phyloP scores from a whole-genome alignment of 2,888 invertebrate genomes.

The Microchrysa polita region DNA sequence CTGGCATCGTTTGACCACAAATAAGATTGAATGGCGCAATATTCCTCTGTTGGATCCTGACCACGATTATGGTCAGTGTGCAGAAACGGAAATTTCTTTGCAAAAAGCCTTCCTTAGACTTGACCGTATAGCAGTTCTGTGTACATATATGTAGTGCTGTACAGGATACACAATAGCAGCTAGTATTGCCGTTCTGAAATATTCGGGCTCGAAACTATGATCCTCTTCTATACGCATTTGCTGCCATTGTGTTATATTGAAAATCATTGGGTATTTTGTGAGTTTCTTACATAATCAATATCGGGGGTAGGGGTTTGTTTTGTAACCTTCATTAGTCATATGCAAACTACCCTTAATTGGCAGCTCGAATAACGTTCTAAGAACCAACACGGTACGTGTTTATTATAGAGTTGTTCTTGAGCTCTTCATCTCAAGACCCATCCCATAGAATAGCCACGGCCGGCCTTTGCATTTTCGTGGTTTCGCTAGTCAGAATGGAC shows the following conservation, averaged over 20 bases:
- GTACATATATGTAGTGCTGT: too few species aligned
- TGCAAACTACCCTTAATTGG: too few species aligned
- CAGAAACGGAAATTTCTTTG: slow-evolving; percentile 33
- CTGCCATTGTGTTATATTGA: too few species aligned
- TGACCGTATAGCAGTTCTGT: not conserved
- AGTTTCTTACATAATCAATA: too few species aligned
- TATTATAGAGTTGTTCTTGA: slow-evolving; percentile 31
- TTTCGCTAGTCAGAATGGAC: slow-evolving; percentile 22
- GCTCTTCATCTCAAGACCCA: not conserved
- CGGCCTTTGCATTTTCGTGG: slow-evolving; percentile 6
- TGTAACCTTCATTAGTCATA: too few species aligned
- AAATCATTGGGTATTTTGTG: too few species aligned
- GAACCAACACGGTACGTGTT: not conserved
- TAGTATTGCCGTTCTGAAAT: slow-evolving; percentile 10
- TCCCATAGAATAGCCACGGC: not conserved
- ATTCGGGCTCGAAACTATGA: not conserved
- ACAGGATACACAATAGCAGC: slow-evolving; percentile 9
- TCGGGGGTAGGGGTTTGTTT: too few species aligned
- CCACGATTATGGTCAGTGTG: slow-evolving; percentile 39
- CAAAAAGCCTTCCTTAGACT: slow-evolving; percentile 29
- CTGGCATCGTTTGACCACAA: slow-evolving; percentile 50
- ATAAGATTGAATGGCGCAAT: slow-evolving; percentile 51
- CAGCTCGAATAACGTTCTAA: too few species aligned
- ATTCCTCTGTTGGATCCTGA: slow-evolving; percentile 44
- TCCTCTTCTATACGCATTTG: too few species aligned